A percentile compares a stretch with the other conserved stretches of the same genome.
Conservation (phyloP, 2,888 invertebrate genomes). For the Alcis repandata region DNA sequence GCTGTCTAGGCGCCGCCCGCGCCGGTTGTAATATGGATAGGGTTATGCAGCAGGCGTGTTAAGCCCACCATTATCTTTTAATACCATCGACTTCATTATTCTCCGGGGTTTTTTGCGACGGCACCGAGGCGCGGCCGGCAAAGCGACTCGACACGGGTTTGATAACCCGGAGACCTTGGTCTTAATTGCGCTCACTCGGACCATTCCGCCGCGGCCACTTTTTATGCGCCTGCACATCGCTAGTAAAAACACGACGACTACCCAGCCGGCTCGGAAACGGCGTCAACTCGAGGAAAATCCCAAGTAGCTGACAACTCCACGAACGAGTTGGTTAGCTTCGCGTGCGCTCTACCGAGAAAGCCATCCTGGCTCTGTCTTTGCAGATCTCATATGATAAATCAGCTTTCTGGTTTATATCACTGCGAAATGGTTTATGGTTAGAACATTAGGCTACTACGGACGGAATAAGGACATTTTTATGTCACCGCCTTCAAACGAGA, state of each 20-base stretch:
- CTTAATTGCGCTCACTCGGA: constrained; percentile 85
- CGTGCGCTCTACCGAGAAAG: constrained; percentile 78
- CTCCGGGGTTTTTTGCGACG: constrained; percentile 82
- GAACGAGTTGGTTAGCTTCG: constrained; percentile 69
- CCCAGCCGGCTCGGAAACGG: constrained; percentile 72
- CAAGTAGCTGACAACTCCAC: constrained; percentile 61
- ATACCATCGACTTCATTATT: constrained; percentile 84
- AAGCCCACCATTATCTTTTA: constrained; percentile 82
- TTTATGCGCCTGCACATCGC: constrained; percentile 85
- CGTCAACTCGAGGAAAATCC: constrained; percentile 67
- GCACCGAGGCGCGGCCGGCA: constrained; percentile 76
- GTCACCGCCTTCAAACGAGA: constrained; percentile 11
- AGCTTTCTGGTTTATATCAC: constrained; percentile 60
- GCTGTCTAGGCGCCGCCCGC: constrained; percentile 30
- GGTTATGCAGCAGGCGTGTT: constrained; percentile 75
- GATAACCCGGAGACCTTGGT: constrained; percentile 87
- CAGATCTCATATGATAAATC: constrained; percentile 68
- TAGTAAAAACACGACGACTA: constrained; percentile 82
- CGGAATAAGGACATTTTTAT: constrained; percentile 24
- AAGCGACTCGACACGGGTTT: constrained; percentile 82
- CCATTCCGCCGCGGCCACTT: constrained; percentile 84
- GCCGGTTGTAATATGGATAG: constrained; percentile 29
- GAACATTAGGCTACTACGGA: constrained; percentile 31
- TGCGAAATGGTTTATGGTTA: constrained; percentile 46
- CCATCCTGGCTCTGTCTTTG: constrained; percentile 65